phyloP scores from a whole-genome alignment of 2,888 invertebrate species.

The Nineta flava region DNA sequence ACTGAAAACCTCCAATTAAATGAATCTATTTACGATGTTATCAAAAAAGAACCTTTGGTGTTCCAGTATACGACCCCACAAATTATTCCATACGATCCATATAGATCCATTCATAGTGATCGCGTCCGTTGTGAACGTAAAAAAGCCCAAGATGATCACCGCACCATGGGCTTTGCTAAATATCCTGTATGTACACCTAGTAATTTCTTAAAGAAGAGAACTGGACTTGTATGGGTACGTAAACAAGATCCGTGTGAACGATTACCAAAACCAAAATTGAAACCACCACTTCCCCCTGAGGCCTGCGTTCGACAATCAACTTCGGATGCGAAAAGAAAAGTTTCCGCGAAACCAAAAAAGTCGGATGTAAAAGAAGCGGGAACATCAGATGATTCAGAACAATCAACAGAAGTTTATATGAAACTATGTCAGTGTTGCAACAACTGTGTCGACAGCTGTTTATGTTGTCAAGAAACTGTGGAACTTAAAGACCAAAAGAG shows the following conservation, averaged over 20 bases:
- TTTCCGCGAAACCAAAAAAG: not conserved
- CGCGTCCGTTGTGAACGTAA: conserved; percentile 28
- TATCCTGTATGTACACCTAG: conserved; percentile 40
- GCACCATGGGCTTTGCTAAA: conserved; percentile 51
- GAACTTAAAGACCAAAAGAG: too few species aligned
- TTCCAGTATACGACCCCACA: conserved; percentile 34
- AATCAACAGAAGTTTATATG: not conserved
- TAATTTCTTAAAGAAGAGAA: conserved; percentile 40
- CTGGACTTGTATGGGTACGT: conserved; percentile 15
- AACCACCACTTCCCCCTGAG: too few species aligned
- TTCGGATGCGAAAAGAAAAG: not conserved
- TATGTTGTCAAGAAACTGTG: too few species aligned
- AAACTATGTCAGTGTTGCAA: too few species aligned
- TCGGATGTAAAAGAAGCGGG: not conserved
- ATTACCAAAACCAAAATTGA: too few species aligned
- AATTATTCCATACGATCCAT: conserved; percentile 20
- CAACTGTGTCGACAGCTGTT: too few species aligned
- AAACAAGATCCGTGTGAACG: not conserved
- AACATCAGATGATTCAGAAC: not conserved
- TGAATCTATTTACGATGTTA: conserved; percentile 48
- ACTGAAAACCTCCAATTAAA: conserved; percentile 15
- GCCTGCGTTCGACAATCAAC: too few species aligned
- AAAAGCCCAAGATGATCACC: conserved; percentile 12
- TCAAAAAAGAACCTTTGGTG: conserved; percentile 27
- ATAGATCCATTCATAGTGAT: conserved; percentile 32